phyloP scores from a whole-genome alignment of 2,113 vertebrate genomes.

The Macrotus californicus region DNA sequence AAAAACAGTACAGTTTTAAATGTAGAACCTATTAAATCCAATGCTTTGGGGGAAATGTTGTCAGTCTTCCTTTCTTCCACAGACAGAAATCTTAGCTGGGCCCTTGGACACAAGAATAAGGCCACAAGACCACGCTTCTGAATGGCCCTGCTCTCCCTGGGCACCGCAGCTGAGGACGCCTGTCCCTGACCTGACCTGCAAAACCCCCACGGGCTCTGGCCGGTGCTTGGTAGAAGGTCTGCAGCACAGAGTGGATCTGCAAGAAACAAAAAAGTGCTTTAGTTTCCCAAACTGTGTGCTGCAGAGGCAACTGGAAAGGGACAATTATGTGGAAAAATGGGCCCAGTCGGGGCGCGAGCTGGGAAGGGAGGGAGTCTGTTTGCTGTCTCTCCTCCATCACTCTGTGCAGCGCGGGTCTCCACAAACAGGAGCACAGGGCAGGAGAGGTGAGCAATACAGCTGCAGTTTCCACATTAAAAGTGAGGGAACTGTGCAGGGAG shows the following conservation, averaged over 20 bases:
- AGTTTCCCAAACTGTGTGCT: slow-evolving; percentile 48
- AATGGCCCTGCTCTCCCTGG: background rate
- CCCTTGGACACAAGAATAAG: background rate
- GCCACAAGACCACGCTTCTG: too few relatives aligned
- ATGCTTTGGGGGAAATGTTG: background rate
- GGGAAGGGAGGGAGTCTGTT: background rate
- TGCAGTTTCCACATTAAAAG: slow-evolving; percentile 1
- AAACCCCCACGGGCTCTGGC: slow-evolving; percentile 32
- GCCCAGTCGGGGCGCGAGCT: background rate
- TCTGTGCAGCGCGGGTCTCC: background rate
- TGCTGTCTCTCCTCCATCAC: background rate
- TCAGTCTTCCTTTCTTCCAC: background rate
- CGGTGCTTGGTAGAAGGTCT: slow-evolving; percentile 67
- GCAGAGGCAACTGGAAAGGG: slow-evolving; percentile 41
- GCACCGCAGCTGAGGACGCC: background rate
- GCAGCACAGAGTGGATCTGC: slow-evolving; percentile 57
- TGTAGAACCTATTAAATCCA: background rate
- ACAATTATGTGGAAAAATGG: slow-evolving; percentile 60
- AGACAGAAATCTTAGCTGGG: background rate
- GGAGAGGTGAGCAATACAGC: background rate
- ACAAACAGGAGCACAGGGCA: background rate
- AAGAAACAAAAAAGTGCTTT: background rate
- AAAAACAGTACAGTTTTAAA: background rate
- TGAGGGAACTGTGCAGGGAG: background rate
- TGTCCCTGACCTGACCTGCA: background rate